phyloP scores from a whole-genome alignment of 2,113 vertebrate species.

The Apodemus speciosus region DNA sequence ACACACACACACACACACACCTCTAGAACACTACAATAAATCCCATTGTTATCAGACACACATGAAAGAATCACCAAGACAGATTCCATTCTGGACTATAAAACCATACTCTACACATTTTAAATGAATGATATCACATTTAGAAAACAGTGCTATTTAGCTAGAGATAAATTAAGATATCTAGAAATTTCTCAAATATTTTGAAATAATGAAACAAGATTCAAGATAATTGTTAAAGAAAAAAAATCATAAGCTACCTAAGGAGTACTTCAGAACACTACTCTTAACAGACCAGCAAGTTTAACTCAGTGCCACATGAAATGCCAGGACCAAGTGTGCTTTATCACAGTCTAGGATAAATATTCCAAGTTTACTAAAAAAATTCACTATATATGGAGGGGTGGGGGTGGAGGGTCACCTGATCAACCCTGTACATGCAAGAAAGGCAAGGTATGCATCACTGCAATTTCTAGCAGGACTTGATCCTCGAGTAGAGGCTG shows the following conservation, averaged over 20 bases:
- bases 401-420: not conserved
- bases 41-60: not conserved
- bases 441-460: not conserved
- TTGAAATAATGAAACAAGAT: slow-evolving; percentile 21
- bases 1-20: not conserved
- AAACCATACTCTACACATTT: not conserved
- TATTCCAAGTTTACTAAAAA: not conserved
- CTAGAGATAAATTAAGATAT: not conserved
- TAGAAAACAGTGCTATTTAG: not conserved
- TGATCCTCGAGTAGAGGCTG: not conserved
- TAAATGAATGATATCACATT: not conserved
- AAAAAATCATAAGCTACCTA: slow-evolving; percentile 4
- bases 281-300: not conserved
- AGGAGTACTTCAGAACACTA: not conserved
- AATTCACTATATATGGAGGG: not conserved
- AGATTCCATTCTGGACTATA: not conserved
- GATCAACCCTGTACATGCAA: not conserved
- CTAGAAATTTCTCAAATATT: slow-evolving; percentile 34
- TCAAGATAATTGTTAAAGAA: slow-evolving; percentile 18
- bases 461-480: not conserved
- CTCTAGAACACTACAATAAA: not conserved
- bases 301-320: not conserved
- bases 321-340: not conserved
- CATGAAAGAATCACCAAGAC: not conserved
- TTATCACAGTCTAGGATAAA: not conserved